These are phyloP conservation scores for Eriosoma lanigerum DNA, from an alignment of 1,140 invertebrate genomes.

Conservation along the genomic window DNA sequence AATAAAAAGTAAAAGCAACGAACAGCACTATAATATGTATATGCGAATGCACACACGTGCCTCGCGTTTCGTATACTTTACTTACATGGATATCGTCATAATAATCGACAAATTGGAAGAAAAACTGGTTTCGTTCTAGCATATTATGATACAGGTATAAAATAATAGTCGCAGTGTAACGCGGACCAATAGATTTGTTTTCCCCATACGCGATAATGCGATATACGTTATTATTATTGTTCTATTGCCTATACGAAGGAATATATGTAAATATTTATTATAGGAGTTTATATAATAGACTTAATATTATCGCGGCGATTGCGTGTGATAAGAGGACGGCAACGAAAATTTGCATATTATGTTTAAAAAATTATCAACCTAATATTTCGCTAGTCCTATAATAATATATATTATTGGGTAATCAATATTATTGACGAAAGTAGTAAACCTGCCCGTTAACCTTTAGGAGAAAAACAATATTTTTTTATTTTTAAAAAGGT, in stretches of 20 bases:
- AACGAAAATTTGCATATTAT: neutral
- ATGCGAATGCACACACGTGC: neutral
- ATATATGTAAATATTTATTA: no score
- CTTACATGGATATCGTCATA: slow-evolving; percentile 28
- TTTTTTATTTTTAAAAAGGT: slow-evolving; percentile 5
- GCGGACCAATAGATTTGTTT: slow-evolving; percentile 7
- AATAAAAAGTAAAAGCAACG: slow-evolving; percentile 44
- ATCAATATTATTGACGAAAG: slow-evolving; percentile 32
- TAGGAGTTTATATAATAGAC: neutral
- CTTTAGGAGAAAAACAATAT: neutral
- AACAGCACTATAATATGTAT: neutral
- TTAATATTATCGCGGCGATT: neutral
- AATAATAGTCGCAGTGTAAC: no score
- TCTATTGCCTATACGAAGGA: neutral
- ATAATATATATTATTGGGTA: neutral
- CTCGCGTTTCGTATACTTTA: no score
- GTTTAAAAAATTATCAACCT: neutral
- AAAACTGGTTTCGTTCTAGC: slow-evolving; percentile 40
- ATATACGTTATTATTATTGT: no score
- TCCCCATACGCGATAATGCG: no score
- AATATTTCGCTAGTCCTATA: neutral
- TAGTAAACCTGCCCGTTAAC: slow-evolving; percentile 21
- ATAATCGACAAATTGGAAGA: slow-evolving; percentile 40
- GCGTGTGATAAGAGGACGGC: neutral
- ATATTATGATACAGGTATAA: neutral